A percentile compares a stretch with the other conserved stretches of the same genome.
Conservation (phyloP, 1,140 invertebrate species). For the Macrobrachium nipponense region DNA sequence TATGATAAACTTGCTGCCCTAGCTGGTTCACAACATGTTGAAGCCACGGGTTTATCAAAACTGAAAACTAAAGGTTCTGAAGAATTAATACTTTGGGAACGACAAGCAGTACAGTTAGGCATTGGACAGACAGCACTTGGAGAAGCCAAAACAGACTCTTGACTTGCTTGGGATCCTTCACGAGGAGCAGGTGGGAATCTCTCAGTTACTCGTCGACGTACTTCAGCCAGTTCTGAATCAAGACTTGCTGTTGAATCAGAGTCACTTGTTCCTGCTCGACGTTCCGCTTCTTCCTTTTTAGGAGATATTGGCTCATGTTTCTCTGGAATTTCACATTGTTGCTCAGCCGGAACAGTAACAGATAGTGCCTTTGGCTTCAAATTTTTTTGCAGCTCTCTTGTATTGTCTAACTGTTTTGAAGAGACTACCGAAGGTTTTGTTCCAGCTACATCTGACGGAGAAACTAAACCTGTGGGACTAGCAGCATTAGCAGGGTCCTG, state of each 20-base stretch:
- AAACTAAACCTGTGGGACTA: neutral
- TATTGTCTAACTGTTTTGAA: too few species aligned
- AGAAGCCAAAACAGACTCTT: constrained; percentile 52
- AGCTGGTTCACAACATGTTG: constrained; percentile 8
- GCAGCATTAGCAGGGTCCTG: constrained; percentile 32
- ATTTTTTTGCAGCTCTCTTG: too few species aligned
- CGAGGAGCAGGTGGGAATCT: constrained; percentile 49
- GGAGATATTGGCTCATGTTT: neutral
- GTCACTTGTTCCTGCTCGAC: constrained; percentile 26
- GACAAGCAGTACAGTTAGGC: constrained; percentile 50
- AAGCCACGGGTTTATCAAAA: constrained; percentile 23
- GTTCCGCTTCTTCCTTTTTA: constrained; percentile 19
- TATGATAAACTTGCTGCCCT: constrained; percentile 43
- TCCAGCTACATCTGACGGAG: too few species aligned
- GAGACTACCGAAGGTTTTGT: too few species aligned
- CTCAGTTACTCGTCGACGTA: constrained; percentile 46
- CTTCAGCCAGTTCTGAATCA: constrained; percentile 48
- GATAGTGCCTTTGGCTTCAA: too few species aligned
- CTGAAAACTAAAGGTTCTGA: constrained; percentile 47
- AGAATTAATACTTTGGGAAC: constrained; percentile 12
- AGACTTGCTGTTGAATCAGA: constrained; percentile 50
- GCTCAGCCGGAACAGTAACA: neutral
- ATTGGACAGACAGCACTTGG: constrained; percentile 54
- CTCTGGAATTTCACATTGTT: neutral
- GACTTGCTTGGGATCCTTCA: constrained; percentile 35